Evolutionary conservation across 2,113 vertebrate species (phyloP), one percentile per base, ranked within the genome.

Genomic region (Tenebrosternarchus preto): DNA sequence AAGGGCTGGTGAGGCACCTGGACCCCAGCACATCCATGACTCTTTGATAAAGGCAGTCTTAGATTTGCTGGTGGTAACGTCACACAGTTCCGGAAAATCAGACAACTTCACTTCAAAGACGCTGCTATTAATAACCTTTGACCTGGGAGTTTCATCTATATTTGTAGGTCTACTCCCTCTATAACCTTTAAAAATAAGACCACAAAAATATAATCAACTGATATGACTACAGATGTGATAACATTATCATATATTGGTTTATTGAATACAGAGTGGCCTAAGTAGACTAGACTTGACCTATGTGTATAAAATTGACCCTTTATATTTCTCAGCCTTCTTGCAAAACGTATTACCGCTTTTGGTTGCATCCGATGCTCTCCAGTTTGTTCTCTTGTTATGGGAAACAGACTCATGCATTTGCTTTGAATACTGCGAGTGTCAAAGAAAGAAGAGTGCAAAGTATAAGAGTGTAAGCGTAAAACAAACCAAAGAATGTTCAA

Each of bases 81-180:
- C 77, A 69, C 84, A 78, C 36, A 94, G 70, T 77, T 92, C 88
- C 1, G 93, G 92, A 76, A 93, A 94, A 78, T 94, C 93, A 0
- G 83, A 83, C 82, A 91, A 87, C 57, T 92, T 92, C 20, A 93
- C 90, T 66, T 94, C 90, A 85, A 93, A 94, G 0, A 81, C 73
- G 39, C 57, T 53, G 5, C 19, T 25, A 22, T 79, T 77, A 0
- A 22, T 12, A 31, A 82, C 67, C 4, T 53, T 56, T 8, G 75
- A 59, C 74, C 75, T 86, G 6, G 73, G 33, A 36, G 36, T 88
- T 25, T 80, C 85, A 55, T 85, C 75, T 9, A 76, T 80, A 69
- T 76, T 78, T 0, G 87, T 70, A 63, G 87, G 87, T 75, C 81
- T 87, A 63, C 67, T 36, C 11, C 63, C 85, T 77, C 68, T 73